These are phyloP conservation scores for Myiagra hebetior DNA, from an alignment of 2,113 vertebrate species.

Conservation along the genomic window DNA sequence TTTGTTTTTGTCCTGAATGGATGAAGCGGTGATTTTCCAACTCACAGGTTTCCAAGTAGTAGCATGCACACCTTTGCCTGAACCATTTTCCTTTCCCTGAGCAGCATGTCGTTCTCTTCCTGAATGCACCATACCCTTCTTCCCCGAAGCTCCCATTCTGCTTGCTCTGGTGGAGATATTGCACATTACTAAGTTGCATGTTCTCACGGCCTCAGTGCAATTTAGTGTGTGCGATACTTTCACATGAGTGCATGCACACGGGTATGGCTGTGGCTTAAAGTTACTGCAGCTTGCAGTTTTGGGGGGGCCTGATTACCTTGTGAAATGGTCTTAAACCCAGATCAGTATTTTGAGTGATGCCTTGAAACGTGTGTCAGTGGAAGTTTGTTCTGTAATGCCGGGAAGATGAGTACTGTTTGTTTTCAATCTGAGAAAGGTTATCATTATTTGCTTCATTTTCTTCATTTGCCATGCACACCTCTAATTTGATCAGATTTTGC, in stretches of 20 bases:
- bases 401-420: conserved; percentile 47
- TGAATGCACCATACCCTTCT: conserved; percentile 75
- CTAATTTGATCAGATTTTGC: not conserved
- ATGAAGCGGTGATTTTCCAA: not conserved
- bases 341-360: not conserved
- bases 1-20: not conserved
- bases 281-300: conserved; percentile 60
- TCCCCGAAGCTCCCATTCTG: conserved; percentile 76
- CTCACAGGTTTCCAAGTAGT: conserved; percentile 42
- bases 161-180: conserved; percentile 86
- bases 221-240: conserved; percentile 88
- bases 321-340: not conserved
- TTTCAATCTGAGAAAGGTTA: conserved; percentile 52
- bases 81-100: conserved; percentile 58
- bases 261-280: conserved; percentile 79
- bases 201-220: conserved; percentile 83
- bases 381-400: conserved; percentile 10
- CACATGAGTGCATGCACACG: conserved; percentile 86
- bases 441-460: conserved; percentile 60
- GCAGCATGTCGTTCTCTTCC: conserved; percentile 75
- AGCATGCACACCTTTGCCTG: conserved; percentile 71
- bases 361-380: not conserved
- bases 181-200: conserved; percentile 89
- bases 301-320: not conserved
- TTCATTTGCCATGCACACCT: not conserved